Conservation (phyloP, 2,888 invertebrate species). For the Hetaerina titia region DNA sequence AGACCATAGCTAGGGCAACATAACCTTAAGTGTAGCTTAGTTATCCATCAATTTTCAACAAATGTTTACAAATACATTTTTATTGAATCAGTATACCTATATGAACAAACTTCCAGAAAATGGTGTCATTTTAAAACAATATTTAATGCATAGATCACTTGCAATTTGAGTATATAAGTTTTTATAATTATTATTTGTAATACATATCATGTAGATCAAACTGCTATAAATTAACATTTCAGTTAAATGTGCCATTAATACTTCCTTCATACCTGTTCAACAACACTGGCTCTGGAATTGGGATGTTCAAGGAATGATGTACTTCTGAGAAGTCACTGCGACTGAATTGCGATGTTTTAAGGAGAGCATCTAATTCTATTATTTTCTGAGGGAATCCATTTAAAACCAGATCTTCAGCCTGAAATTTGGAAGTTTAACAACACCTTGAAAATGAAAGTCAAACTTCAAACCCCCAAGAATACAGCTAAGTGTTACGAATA, state of each 20-base stretch:
- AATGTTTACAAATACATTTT: too few species aligned
- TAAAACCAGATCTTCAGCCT: slow-evolving; percentile 91
- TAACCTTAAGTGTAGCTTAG: too few species aligned
- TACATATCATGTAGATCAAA: too few species aligned
- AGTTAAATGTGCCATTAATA: neutral
- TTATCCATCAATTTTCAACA: too few species aligned
- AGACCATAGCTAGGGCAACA: too few species aligned
- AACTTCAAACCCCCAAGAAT: neutral
- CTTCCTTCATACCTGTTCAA: slow-evolving; percentile 77
- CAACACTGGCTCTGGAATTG: slow-evolving; percentile 88
- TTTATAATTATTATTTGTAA: too few species aligned
- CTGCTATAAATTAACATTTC: too few species aligned
- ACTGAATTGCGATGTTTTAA: slow-evolving; percentile 90
- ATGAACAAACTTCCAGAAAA: too few species aligned
- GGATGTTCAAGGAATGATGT: slow-evolving; percentile 91
- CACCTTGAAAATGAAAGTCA: neutral
- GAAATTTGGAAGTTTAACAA: slow-evolving; percentile 70
- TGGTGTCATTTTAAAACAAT: too few species aligned
- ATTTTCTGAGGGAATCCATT: slow-evolving; percentile 97
- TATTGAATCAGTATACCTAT: too few species aligned
- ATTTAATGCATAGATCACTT: too few species aligned
- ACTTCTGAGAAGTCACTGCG: slow-evolving; percentile 88
- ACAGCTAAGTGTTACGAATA: neutral
- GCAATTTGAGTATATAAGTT: too few species aligned
- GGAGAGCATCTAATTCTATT: slow-evolving; percentile 90